These are phyloP conservation scores for Melanotaenia parkinsoni DNA, from an alignment of 2,797 vertebrate species.

Conservation along the genomic window DNA sequence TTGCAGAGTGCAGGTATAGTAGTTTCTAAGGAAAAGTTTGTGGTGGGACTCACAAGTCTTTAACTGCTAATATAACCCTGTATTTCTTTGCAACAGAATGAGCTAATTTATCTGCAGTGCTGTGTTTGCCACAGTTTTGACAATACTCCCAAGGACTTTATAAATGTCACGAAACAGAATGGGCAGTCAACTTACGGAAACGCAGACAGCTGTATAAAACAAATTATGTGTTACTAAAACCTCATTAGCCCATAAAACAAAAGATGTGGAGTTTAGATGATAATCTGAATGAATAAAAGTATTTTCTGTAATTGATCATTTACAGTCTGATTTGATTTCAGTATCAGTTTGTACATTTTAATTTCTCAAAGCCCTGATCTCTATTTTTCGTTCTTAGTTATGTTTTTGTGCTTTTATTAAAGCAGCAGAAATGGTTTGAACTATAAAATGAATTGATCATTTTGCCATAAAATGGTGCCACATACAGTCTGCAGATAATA, in stretches of 20 bases:
- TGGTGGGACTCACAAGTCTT: background rate
- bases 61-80: background rate
- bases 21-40: background rate
- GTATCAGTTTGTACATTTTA: background rate
- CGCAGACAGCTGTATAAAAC: background rate
- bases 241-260: too few relatives aligned
- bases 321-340: background rate
- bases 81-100: background rate
- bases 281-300: background rate
- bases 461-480: slow-evolving; percentile 19
- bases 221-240: too few relatives aligned
- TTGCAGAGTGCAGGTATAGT: background rate
- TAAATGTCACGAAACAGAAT: background rate
- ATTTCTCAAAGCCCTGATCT: background rate
- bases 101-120: background rate
- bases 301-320: background rate
- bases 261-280: background rate
- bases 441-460: background rate
- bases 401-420: background rate
- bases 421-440: background rate
- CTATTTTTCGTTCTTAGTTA: background rate
- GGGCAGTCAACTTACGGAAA: background rate
- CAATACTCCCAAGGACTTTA: too few relatives aligned
- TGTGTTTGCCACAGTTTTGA: background rate
- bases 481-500: background rate